phyloP scores from a whole-genome alignment of 1,140 invertebrate species.

The Caenorhabditis brenneri region DNA sequence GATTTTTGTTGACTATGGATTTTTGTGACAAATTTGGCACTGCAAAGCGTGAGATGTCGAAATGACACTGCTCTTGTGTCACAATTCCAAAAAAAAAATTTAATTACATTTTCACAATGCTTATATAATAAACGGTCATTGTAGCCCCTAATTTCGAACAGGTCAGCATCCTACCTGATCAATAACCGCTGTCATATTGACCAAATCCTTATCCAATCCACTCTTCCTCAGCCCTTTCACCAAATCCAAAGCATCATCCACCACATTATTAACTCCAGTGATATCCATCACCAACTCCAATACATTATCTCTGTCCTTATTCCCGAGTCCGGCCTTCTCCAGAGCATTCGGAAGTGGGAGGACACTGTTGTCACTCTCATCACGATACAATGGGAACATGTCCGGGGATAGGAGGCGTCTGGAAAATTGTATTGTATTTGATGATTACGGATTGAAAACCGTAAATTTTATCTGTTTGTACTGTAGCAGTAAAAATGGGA shows the following conservation, averaged over 20 bases:
- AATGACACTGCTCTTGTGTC: not conserved
- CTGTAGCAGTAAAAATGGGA: too few species aligned
- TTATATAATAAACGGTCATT: too few species aligned
- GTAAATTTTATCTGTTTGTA: too few species aligned
- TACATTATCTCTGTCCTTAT: slow-evolving; percentile 46
- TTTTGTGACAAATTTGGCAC: too few species aligned
- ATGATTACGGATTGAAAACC: too few species aligned
- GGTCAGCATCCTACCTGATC: not conserved
- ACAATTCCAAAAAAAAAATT: too few species aligned
- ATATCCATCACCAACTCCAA: slow-evolving; percentile 56
- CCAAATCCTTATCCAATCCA: slow-evolving; percentile 44
- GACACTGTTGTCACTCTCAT: slow-evolving; percentile 49
- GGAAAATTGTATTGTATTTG: too few species aligned
- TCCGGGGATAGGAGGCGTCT: slow-evolving; percentile 50
- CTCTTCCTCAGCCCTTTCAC: slow-evolving; percentile 11
- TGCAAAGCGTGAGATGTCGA: not conserved
- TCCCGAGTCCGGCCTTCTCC: slow-evolving; percentile 46
- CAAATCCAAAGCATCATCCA: slow-evolving; percentile 38
- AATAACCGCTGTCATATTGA: slow-evolving; percentile 29
- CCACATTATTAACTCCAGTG: slow-evolving; percentile 34
- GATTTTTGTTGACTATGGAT: too few species aligned
- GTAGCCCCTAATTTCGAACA: too few species aligned
- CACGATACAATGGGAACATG: slow-evolving; percentile 54
- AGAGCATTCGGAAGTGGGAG: slow-evolving; percentile 54
- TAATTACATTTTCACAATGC: too few species aligned